phyloP scores from a whole-genome alignment of 92 coral and sea anemone genomes.

The Chrysogorgia sp. region DNA sequence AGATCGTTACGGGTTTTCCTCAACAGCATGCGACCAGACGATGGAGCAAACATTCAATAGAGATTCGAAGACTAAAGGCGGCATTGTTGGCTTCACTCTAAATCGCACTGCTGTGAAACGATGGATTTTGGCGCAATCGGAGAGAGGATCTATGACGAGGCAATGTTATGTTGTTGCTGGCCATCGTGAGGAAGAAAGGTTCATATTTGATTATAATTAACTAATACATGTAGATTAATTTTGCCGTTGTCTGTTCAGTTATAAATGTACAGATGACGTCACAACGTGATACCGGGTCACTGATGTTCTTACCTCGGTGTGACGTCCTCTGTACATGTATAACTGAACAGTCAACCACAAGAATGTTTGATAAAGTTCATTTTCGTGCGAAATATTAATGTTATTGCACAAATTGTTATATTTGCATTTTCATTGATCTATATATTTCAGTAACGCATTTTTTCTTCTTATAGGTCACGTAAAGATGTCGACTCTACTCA shows the following conservation, averaged over 20 bases:
- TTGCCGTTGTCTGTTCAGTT: no score
- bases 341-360: no score
- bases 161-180: constrained; percentile 33
- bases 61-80: constrained; percentile 38
- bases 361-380: no score
- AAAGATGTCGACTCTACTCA: constrained; percentile 38
- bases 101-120: constrained; percentile 42
- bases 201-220: constrained; percentile 13
- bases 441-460: constrained; percentile 1
- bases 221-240: background rate
- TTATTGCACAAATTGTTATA: no score
- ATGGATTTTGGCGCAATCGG: constrained; percentile 38
- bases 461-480: constrained; percentile 33
- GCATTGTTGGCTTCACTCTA: constrained; percentile 36
- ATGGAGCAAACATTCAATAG: no score
- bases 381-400: no score
- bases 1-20: constrained; percentile 38
- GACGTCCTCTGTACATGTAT: no score
- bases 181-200: constrained; percentile 31
- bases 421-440: no score
- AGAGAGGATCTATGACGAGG: constrained; percentile 37
- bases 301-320: no score
- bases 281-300: background rate
- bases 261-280: background rate
- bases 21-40: constrained; percentile 38